Conservation (phyloP, 2,797 vertebrate genomes). For the Otus scops region DNA sequence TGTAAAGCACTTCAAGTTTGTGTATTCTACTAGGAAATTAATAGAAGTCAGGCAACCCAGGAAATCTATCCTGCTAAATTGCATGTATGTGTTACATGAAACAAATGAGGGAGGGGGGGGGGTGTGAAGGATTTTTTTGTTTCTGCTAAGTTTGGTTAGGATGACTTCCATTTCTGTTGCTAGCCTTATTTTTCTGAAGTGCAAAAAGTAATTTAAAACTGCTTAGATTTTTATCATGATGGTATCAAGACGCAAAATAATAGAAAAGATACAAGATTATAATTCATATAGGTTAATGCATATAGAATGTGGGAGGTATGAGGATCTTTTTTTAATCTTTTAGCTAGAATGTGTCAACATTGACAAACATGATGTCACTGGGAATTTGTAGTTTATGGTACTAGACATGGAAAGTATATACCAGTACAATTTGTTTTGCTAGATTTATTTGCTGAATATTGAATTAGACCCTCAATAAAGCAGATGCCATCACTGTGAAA, state of each 20-base stretch:
- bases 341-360: not conserved
- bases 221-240: not conserved
- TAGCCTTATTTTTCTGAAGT: not conserved
- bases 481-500: not conserved
- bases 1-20: not conserved
- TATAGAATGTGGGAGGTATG: not conserved
- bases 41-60: not conserved
- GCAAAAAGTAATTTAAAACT: not conserved
- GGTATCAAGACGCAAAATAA: not conserved
- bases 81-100: not conserved
- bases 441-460: not conserved
- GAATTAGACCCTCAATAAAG: not conserved
- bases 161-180: not conserved
- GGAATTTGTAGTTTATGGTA: not conserved
- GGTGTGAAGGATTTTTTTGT: too few relatives aligned
- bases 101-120: not conserved
- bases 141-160: not conserved
- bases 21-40: too few relatives aligned
- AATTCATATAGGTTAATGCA: not conserved
- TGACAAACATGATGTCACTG: not conserved
- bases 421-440: not conserved
- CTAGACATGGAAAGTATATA: not conserved
- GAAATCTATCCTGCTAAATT: not conserved
- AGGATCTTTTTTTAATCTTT: not conserved
- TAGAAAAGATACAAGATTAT: not conserved